These are phyloP conservation scores for Grantiella picta DNA, from an alignment of 2,113 vertebrate species.

Conservation along the genomic window DNA sequence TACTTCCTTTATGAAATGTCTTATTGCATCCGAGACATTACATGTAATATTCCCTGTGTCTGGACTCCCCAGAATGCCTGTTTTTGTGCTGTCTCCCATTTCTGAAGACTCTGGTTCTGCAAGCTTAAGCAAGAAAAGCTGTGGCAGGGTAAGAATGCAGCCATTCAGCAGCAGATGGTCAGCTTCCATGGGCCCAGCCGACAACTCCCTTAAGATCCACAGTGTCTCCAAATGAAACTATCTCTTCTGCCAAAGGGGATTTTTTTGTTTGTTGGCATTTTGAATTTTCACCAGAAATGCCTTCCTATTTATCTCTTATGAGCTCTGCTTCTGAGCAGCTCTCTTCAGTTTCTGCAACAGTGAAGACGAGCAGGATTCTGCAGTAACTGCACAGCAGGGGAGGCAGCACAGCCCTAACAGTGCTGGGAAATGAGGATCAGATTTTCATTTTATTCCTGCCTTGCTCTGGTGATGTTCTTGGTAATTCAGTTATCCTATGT, in stretches of 20 bases:
- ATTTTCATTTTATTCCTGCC: not conserved
- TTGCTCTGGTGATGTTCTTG: not conserved
- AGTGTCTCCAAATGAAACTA: not conserved
- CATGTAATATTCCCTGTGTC: not conserved
- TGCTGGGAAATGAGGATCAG: not conserved
- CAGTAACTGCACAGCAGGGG: not conserved
- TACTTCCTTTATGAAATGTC: not conserved
- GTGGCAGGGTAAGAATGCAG: not conserved
- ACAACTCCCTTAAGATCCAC: not conserved
- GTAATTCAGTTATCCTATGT: not conserved
- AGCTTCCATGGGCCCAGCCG: not conserved
- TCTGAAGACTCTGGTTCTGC: not conserved
- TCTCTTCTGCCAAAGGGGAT: not conserved
- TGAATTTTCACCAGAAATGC: constrained; percentile 15
- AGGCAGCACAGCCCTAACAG: not conserved
- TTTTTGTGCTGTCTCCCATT: not conserved
- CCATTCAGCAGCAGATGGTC: not conserved
- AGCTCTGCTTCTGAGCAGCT: not conserved
- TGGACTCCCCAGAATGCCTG: not conserved
- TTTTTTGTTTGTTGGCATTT: constrained; percentile 14
- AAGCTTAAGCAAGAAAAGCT: not conserved
- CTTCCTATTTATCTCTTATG: not conserved
- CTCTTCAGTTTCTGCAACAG: not conserved
- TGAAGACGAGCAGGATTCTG: not conserved
- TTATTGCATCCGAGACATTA: not conserved